These are phyloP conservation scores for Eulemur rufifrons DNA, from an alignment of 2,113 vertebrate genomes.

Conservation along the genomic window DNA sequence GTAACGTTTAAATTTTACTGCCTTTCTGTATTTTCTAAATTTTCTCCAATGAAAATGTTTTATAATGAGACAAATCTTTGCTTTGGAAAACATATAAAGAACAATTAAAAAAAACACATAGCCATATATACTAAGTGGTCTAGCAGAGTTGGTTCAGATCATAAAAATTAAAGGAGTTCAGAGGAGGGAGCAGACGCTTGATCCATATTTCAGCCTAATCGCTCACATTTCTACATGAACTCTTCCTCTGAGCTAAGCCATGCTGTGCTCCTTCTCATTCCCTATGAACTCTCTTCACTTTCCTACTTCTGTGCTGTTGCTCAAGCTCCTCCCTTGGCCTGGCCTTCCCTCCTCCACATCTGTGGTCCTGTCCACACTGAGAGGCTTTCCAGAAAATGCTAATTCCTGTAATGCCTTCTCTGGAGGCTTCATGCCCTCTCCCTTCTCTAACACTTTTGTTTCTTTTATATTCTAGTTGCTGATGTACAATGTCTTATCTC, in stretches of 20 bases:
- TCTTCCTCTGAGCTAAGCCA: neutral
- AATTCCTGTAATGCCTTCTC: neutral
- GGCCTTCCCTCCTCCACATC: neutral
- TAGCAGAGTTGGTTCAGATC: neutral
- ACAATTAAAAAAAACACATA: neutral
- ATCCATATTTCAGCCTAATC: neutral
- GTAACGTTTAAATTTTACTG: neutral
- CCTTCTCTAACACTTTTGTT: neutral
- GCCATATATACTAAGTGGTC: neutral
- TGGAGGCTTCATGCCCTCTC: too few species aligned
- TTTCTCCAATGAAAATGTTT: neutral
- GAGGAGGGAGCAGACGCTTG: neutral
- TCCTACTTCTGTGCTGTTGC: too few species aligned
- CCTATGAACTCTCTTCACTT: too few species aligned
- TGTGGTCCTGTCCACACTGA: too few species aligned
- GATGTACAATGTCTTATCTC: fast-evolving
- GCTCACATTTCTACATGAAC: neutral
- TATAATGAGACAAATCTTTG: neutral
- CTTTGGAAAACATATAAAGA: neutral
- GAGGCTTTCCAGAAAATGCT: neutral
- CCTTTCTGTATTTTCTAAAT: neutral
- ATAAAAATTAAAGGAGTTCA: neutral
- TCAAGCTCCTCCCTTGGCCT: neutral
- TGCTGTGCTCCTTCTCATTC: neutral
- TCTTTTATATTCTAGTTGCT: neutral